Conservation (phyloP, 1,140 invertebrate genomes). For the Phymorhynchus buccinoides region DNA sequence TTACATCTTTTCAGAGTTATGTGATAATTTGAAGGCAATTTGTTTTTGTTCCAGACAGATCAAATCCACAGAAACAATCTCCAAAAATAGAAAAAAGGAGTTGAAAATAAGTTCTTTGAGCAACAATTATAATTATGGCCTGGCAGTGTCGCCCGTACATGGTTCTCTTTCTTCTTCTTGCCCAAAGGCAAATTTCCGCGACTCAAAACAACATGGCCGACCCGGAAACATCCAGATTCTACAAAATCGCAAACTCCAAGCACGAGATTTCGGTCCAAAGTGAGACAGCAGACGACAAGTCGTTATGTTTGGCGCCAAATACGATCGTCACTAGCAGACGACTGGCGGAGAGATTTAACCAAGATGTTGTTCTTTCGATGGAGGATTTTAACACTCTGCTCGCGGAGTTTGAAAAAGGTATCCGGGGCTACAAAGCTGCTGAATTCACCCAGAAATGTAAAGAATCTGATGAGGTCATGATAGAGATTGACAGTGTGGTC, state of each 20-base stretch:
- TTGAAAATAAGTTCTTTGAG: no score
- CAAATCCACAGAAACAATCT: no score
- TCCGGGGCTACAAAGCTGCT: neutral
- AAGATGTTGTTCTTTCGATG: neutral
- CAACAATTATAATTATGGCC: constrained; percentile 39
- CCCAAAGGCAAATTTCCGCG: neutral
- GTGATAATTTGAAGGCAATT: no score
- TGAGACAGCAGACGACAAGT: constrained; percentile 14
- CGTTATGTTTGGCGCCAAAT: neutral
- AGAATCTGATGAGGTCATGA: neutral
- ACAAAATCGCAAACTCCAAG: neutral
- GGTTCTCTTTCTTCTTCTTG: neutral
- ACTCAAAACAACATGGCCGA: neutral
- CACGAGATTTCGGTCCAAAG: neutral
- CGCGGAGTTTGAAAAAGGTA: neutral
- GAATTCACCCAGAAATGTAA: neutral
- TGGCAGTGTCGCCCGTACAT: neutral
- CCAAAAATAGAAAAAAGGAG: no score
- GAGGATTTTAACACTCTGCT: neutral
- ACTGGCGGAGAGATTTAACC: neutral
- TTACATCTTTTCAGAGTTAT: no score
- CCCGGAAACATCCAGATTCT: neutral
- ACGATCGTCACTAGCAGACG: neutral
- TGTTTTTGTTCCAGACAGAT: no score
- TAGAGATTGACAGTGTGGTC: neutral